phyloP scores from a whole-genome alignment of 1,140 invertebrate genomes.

The Ceratina calcarata region DNA sequence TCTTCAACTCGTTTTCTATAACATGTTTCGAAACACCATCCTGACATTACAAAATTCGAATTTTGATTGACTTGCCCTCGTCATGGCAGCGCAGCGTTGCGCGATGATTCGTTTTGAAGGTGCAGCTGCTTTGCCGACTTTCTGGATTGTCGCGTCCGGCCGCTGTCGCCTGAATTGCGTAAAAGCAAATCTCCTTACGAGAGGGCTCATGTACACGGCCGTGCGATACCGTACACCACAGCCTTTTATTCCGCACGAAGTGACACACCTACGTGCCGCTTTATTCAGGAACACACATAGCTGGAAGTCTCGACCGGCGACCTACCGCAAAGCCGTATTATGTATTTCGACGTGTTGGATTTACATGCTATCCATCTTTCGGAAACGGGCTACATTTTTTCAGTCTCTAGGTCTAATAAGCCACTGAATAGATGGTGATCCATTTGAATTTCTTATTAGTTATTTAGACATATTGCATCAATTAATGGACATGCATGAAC shows the following conservation, averaged over 20 bases:
- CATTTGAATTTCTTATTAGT: no score
- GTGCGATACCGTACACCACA: conserved; percentile 42
- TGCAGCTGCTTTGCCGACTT: conserved; percentile 40
- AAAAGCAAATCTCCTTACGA: conserved; percentile 72
- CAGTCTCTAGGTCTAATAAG: no score
- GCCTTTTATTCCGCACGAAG: conserved; percentile 66
- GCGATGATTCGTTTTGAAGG: conserved; percentile 28
- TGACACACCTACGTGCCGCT: conserved; percentile 70
- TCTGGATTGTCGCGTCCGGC: conserved; percentile 48
- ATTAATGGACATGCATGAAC: no score
- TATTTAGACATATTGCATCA: no score
- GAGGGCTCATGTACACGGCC: conserved; percentile 54
- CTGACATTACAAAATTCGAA: background rate
- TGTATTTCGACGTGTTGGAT: conserved; percentile 44
- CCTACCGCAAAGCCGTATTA: conserved; percentile 70
- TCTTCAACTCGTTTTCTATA: no score
- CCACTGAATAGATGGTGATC: no score
- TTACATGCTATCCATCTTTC: conserved; percentile 38
- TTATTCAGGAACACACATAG: conserved; percentile 59
- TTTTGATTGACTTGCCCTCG: background rate
- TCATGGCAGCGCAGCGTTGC: no score
- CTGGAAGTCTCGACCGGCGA: conserved; percentile 55
- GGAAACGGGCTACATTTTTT: no score
- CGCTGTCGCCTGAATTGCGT: conserved; percentile 71
- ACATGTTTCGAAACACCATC: no score